phyloP scores from a whole-genome alignment of 2,797 vertebrate species.

The Threskiornis aethiopicus region DNA sequence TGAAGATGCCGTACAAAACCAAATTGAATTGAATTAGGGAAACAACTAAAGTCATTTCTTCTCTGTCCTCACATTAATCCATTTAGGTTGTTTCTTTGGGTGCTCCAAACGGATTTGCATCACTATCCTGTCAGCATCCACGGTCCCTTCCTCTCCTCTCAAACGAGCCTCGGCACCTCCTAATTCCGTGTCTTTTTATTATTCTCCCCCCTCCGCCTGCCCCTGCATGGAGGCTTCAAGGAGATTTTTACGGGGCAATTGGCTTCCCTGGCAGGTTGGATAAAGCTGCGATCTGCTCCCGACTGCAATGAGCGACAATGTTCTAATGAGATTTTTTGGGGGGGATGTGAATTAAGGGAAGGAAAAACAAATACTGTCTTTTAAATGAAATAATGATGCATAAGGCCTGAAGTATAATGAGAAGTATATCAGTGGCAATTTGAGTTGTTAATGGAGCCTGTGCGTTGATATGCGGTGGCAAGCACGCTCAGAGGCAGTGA shows the following conservation, averaged over 20 bases:
- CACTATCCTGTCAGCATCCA: conserved; percentile 11
- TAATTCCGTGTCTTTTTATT: conserved; percentile 11
- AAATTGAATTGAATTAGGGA: conserved; percentile 19
- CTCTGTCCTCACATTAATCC: conserved; percentile 2
- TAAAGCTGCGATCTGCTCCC: background rate
- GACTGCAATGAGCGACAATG: background rate
- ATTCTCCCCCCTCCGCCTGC: background rate
- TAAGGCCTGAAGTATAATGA: background rate
- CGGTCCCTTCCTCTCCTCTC: background rate
- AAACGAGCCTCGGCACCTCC: background rate
- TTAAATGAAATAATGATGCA: conserved; percentile 26
- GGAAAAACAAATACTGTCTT: background rate
- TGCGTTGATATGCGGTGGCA: background rate
- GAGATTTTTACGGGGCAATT: background rate
- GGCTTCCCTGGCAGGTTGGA: conserved; percentile 32
- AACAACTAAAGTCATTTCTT: conserved; percentile 2
- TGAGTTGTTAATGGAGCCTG: conserved; percentile 3
- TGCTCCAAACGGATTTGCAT: conserved; percentile 15
- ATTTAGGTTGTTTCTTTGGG: conserved; percentile 17
- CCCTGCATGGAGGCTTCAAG: background rate
- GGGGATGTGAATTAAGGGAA: background rate
- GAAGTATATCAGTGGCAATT: background rate
- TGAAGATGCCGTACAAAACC: background rate
- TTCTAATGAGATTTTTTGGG: background rate
- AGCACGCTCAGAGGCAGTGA: background rate